Evolutionary conservation across 2,888 invertebrate species (phyloP).

Genomic region (Pristionchus exspectatus): DNA sequence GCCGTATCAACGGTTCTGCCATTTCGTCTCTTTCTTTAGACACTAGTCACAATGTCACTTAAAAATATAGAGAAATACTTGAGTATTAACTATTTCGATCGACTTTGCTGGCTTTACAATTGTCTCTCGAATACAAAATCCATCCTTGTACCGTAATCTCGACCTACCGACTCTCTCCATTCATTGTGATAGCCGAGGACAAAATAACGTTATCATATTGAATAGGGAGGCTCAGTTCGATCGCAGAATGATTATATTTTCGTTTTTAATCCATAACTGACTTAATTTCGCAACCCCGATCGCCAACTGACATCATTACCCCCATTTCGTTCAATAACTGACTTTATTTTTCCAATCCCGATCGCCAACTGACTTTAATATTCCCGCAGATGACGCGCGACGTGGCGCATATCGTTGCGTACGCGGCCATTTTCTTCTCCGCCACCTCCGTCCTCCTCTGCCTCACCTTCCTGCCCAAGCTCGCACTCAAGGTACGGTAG

Average conservation of each 20-base stretch:
- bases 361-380: background rate
- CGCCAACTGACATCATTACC: background rate
- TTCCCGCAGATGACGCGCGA: background rate
- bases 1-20: background rate
- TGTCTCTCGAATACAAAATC: no score
- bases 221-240: background rate
- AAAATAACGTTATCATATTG: background rate
- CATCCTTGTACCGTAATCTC: background rate
- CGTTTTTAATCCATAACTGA: background rate
- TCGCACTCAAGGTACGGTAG: constrained; percentile 14
- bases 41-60: background rate
- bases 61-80: background rate
- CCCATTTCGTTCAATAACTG: background rate
- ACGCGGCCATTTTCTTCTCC: constrained; percentile 38
- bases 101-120: no score
- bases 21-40: background rate
- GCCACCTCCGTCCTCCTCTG: constrained; percentile 18
- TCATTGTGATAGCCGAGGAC: background rate
- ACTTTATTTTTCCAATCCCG: background rate
- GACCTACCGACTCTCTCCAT: background rate
- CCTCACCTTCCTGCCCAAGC: constrained; percentile 26
- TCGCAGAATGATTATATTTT: background rate
- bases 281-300: background rate
- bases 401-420: background rate
- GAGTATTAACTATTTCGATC: no score